A percentile compares a stretch with the other conserved stretches of the same genome.
Evolutionary conservation across 2,888 invertebrate genomes (phyloP).

Genomic region (Aradus depressus): DNA sequence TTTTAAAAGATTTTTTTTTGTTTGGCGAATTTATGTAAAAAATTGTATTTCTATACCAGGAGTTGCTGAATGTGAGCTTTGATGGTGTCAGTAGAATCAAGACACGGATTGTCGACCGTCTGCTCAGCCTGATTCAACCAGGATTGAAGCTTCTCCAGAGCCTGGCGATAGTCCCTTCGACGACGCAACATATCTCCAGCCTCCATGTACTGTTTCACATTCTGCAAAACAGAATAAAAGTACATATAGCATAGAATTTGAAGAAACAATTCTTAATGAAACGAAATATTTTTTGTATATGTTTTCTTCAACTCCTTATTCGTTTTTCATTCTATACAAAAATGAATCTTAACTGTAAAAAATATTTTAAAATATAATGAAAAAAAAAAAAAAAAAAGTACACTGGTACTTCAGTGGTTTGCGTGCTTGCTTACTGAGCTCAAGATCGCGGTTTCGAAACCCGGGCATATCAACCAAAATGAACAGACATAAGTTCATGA

Average conservation of each 20-base stretch:
- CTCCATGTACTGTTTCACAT: conserved; percentile 78
- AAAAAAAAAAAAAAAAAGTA: conserved; percentile 3
- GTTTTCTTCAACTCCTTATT: conserved; percentile 80
- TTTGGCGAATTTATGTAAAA: not conserved
- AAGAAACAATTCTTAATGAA: not conserved
- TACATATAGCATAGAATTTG: not conserved
- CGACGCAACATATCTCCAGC: conserved; percentile 75
- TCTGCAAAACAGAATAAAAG: conserved; percentile 38
- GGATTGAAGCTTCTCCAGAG: conserved; percentile 58
- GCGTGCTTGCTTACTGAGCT: no score
- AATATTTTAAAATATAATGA: not conserved
- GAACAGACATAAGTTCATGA: no score
- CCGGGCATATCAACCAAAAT: no score
- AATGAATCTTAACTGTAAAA: conserved; percentile 8
- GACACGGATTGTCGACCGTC: conserved; percentile 54
- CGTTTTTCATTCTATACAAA: conserved; percentile 64
- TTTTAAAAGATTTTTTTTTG: not conserved
- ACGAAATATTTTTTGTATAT: not conserved
- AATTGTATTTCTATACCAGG: conserved; percentile 39
- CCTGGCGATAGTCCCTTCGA: conserved; percentile 64
- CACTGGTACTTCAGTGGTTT: no score
- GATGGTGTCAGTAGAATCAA: conserved; percentile 66
- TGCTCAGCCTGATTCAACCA: conserved; percentile 73
- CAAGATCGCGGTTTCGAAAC: no score
- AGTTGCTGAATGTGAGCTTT: conserved; percentile 68